A percentile compares a stretch with the other conserved stretches of the same genome.
These are phyloP conservation scores for Phania funesta DNA, from an alignment of 2,888 invertebrate genomes.

Conservation along the genomic window DNA sequence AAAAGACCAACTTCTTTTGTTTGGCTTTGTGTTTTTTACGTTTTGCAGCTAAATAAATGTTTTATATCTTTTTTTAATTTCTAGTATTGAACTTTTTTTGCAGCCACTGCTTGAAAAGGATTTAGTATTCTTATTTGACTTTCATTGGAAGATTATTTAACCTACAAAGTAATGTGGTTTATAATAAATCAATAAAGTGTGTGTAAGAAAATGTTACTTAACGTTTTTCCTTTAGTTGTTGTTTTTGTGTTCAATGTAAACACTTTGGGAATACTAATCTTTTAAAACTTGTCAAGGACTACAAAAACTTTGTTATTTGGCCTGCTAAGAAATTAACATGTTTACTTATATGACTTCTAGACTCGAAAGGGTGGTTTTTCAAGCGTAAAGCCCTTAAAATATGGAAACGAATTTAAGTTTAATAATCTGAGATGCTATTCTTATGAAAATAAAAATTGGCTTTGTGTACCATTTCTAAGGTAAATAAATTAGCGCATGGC, in stretches of 20 bases:
- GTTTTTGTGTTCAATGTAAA: slow-evolving; percentile 34
- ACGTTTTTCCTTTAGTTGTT: slow-evolving; percentile 4
- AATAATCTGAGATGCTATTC: no score
- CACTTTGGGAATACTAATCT: slow-evolving; percentile 55
- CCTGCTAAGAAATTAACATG: slow-evolving; percentile 40
- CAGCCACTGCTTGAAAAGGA: neutral
- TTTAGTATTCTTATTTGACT: slow-evolving; percentile 17
- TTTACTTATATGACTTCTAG: neutral
- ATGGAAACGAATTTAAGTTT: no score
- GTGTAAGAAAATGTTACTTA: no score
- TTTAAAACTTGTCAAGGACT: slow-evolving; percentile 52
- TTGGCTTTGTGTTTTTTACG: no score
- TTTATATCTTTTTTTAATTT: neutral
- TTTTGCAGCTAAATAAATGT: no score
- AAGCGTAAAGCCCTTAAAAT: no score
- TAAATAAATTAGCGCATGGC: no score
- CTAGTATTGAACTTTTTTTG: neutral
- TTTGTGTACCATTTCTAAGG: no score
- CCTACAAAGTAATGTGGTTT: slow-evolving; percentile 18
- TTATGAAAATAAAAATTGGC: no score
- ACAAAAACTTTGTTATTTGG: slow-evolving; percentile 26
- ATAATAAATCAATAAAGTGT: slow-evolving; percentile 34
- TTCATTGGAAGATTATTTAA: slow-evolving; percentile 9
- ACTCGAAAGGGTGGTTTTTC: no score
- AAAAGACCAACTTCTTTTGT: neutral